Conservation (phyloP, 2,113 vertebrate species). For the Misgurnus anguillicaudatus region DNA sequence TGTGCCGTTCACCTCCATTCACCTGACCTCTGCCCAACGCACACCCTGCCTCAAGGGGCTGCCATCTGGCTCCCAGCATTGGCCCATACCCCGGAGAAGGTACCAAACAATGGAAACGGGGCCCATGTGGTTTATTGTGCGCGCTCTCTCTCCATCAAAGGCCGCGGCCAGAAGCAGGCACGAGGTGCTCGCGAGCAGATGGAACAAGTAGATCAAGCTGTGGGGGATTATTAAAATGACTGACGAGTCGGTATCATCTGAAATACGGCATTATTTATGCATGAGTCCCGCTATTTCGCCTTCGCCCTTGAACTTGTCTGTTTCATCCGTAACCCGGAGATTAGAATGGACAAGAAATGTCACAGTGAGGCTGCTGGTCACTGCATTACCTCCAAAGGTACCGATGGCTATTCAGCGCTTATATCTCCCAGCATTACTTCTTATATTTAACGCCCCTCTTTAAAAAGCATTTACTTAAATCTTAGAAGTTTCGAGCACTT, state of each 20-base stretch:
- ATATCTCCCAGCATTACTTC: constrained; percentile 72
- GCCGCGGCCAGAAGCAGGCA: constrained; percentile 67
- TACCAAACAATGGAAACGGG: constrained; percentile 70
- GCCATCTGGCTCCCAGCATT: constrained; percentile 73
- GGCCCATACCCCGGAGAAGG: constrained; percentile 51
- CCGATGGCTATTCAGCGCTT: constrained; percentile 68
- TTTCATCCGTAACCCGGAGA: constrained; percentile 61
- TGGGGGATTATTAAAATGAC: constrained; percentile 86
- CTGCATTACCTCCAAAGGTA: constrained; percentile 84
- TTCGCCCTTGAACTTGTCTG: constrained; percentile 78
- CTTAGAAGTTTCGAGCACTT: constrained; percentile 74
- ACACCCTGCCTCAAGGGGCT: constrained; percentile 72
- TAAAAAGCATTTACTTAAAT: constrained; percentile 80
- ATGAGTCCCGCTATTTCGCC: constrained; percentile 77
- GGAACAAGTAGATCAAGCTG: constrained; percentile 85
- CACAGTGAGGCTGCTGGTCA: constrained; percentile 77
- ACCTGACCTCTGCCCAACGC: constrained; percentile 67
- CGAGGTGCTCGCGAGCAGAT: constrained; percentile 79
- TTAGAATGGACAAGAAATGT: constrained; percentile 53
- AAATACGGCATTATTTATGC: constrained; percentile 82
- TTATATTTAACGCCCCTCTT: constrained; percentile 60
- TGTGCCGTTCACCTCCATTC: constrained; percentile 68
- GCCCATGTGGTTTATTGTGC: constrained; percentile 71
- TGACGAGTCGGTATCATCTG: constrained; percentile 81
- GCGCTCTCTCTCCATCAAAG: constrained; percentile 73